A percentile compares a stretch with the other conserved stretches of the same genome.
Evolutionary conservation across 2,888 invertebrate species (phyloP).

Genomic region (Neoitamus cyanurus): DNA sequence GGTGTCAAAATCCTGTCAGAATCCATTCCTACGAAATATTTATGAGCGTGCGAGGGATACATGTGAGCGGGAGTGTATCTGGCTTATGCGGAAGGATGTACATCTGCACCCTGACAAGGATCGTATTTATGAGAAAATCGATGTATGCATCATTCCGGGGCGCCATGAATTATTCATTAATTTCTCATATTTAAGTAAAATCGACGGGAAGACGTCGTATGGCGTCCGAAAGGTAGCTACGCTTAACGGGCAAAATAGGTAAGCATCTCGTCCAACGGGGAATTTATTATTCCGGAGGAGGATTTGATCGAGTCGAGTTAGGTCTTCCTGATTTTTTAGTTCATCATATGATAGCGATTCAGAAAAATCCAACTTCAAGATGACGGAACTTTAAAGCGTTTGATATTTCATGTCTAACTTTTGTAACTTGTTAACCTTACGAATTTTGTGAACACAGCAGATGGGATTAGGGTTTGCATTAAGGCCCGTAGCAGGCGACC

Average conservation of each 20-base stretch:
- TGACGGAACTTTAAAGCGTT: not conserved
- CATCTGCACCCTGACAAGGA: conserved; percentile 1
- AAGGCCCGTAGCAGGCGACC: too few species aligned
- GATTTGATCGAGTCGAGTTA: not conserved
- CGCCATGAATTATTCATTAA: conserved; percentile 21
- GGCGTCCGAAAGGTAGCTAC: not conserved
- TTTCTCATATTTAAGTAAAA: conserved; percentile 26
- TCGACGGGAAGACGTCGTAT: not conserved
- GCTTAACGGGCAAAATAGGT: not conserved
- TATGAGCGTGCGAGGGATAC: not conserved
- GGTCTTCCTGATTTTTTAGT: not conserved
- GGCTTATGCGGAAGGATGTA: not conserved
- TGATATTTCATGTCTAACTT: not conserved
- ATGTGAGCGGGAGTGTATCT: not conserved
- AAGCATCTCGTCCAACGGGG: not conserved
- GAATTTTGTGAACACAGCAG: too few species aligned
- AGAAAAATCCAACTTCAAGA: not conserved
- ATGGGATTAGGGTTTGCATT: too few species aligned
- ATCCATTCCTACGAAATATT: not conserved
- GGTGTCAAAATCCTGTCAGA: conserved; percentile 29
- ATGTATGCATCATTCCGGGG: not conserved
- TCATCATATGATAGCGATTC: not conserved
- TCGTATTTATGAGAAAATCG: conserved; percentile 26
- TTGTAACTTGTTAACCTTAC: too few species aligned
- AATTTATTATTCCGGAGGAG: not conserved